A percentile compares a stretch with the other conserved stretches of the same genome.
Conservation (phyloP, 1,140 invertebrate genomes). For the Ceratoteleas bidentatus region DNA sequence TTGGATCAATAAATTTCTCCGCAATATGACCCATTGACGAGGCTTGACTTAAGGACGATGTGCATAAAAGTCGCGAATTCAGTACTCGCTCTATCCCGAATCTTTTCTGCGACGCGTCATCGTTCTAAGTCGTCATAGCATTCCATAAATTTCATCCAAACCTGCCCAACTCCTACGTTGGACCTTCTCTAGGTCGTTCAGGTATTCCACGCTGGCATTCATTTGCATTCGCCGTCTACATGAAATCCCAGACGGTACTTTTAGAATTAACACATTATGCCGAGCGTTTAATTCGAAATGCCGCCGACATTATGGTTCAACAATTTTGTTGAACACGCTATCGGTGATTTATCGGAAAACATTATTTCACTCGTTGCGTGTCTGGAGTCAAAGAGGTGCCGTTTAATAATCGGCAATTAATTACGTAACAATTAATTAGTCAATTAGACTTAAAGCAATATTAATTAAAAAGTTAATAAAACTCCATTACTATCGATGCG, state of each 20-base stretch:
- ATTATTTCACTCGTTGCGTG: not conserved
- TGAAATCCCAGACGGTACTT: constrained; percentile 4
- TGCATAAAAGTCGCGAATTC: constrained; percentile 59
- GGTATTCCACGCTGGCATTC: constrained; percentile 20
- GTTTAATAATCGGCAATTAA: too few relatives aligned
- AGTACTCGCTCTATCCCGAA: constrained; percentile 13
- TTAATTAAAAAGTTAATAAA: too few relatives aligned
- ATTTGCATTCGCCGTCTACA: constrained; percentile 45
- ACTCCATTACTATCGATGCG: too few relatives aligned
- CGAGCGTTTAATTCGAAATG: constrained; percentile 2
- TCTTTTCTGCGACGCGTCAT: constrained; percentile 33
- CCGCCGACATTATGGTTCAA: not conserved
- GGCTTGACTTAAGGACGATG: constrained; percentile 55
- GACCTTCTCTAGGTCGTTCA: constrained; percentile 50
- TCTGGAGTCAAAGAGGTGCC: not conserved
- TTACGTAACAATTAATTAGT: too few relatives aligned
- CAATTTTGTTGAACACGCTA: not conserved
- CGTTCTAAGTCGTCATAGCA: constrained; percentile 33
- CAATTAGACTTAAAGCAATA: too few relatives aligned
- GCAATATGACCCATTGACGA: constrained; percentile 57
- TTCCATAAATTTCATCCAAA: constrained; percentile 32
- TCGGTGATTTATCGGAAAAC: not conserved
- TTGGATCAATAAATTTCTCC: constrained; percentile 68
- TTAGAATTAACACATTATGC: not conserved
- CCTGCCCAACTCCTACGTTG: constrained; percentile 32